These are phyloP conservation scores for Lasaia peninsularis DNA, from an alignment of 1,140 invertebrate genomes.

Conservation along the genomic window DNA sequence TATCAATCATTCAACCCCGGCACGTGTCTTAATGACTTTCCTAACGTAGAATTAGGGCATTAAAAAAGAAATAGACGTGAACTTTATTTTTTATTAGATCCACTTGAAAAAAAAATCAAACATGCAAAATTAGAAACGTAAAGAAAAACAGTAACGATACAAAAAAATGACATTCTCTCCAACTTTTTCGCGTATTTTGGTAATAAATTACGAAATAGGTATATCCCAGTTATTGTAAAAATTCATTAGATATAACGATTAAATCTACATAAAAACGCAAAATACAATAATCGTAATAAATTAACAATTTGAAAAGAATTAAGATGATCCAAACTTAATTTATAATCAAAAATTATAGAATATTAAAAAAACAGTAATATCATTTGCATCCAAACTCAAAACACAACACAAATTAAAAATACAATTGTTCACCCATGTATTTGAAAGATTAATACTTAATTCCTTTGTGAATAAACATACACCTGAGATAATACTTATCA, in stretches of 20 bases:
- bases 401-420: not conserved
- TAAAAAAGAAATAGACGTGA: conserved; percentile 22
- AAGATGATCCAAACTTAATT: not conserved
- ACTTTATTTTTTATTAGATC: conserved; percentile 31
- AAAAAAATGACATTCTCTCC: not conserved
- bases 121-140: conserved; percentile 8
- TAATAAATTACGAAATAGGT: not conserved
- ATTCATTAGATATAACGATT: not conserved
- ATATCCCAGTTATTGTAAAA: not conserved
- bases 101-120: conserved; percentile 25
- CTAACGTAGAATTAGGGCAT: conserved; percentile 32
- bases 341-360: not conserved
- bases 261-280: not conserved
- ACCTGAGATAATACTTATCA: no score
- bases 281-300: not conserved
- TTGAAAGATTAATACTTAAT: no score
- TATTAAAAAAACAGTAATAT: not conserved
- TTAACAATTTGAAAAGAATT: not conserved
- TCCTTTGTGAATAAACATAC: no score
- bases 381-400: not conserved
- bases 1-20: conserved; percentile 60
- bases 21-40: conserved; percentile 55
- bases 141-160: not conserved
- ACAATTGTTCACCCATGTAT: no score
- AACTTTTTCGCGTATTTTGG: not conserved